Evolutionary conservation across 1,140 invertebrate species (phyloP), one percentile per base, ranked within the genome.

Genomic region (Leptoteleia sp.): DNA sequence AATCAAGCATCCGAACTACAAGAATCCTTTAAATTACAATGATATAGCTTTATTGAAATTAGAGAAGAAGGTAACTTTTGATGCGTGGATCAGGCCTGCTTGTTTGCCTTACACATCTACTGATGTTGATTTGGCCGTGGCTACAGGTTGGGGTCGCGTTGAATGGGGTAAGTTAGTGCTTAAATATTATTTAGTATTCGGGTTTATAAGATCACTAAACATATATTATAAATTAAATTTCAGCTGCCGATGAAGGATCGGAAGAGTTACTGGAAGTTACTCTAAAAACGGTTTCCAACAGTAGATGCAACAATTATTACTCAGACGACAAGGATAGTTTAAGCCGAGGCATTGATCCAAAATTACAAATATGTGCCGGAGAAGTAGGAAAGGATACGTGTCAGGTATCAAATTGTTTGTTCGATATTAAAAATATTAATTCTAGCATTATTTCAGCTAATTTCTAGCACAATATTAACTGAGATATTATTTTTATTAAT

Each of bases 331-430:
- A 31, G 1, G 42, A 70, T 83, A 90, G 78, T 87, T 89, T 88
- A 37, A 89, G 76, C 76, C 84, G 79, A 81, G 91, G 91, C 0
- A 89, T 92, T 17, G 54, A 89, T 29, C 75, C 84, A 1, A 79
- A 85, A 4, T 87, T 88, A 33, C 91, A 91, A 80, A 80, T 95
- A 9, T 95, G 94, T 84, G 94, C 93, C 15, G 94, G 94, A 13
- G 90, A 91, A 59, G 93, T 92, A 3, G 93, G 93, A 0, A 92
- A 91, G 64, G 93, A 94, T 79, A 93, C 93, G 0, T 95, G 93
- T 79, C 93, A 93, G 90, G 93, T 94, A 86, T 25, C n/a, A 25
- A 25, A 25, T 25, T 25, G 22, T 25, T 3, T 25, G 3, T 3
- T 3, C 6, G 3, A 25, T 25, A 25, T 25, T 25, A 25, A 25